Conservation (phyloP, 2,888 invertebrate species). For the Bursaphelenchus okinawaensis region DNA sequence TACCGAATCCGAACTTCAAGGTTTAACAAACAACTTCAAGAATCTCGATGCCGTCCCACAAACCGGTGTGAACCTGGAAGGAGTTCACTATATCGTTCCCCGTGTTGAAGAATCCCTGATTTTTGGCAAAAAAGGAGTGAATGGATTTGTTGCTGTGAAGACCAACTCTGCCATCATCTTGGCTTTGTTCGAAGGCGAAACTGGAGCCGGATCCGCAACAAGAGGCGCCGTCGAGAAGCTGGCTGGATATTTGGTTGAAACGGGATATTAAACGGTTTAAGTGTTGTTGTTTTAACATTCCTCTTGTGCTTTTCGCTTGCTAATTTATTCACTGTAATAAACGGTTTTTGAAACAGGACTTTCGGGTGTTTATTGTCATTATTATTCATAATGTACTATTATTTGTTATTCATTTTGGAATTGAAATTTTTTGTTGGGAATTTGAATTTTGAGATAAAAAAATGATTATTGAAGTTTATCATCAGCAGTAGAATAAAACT, state of each 20-base stretch:
- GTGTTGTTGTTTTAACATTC: not conserved
- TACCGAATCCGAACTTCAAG: slow-evolving; percentile 45
- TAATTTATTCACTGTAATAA: too few relatives aligned
- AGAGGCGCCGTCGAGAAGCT: slow-evolving; percentile 53
- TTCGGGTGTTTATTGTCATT: too few relatives aligned
- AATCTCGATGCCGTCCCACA: slow-evolving; percentile 38
- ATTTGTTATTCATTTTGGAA: too few relatives aligned
- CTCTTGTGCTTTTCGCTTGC: too few relatives aligned
- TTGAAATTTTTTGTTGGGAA: too few relatives aligned
- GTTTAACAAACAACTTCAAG: slow-evolving; percentile 44
- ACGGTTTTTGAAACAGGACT: too few relatives aligned
- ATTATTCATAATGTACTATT: too few relatives aligned
- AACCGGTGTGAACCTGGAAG: slow-evolving; percentile 47
- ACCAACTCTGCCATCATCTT: slow-evolving; percentile 47
- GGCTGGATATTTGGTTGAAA: slow-evolving; percentile 36
- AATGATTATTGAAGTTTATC: too few relatives aligned
- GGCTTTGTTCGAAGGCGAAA: slow-evolving; percentile 56
- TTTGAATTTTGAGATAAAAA: too few relatives aligned
- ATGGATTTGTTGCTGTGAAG: slow-evolving; percentile 56
- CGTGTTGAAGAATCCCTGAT: slow-evolving; percentile 54
- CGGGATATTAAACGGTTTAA: slow-evolving; percentile 38
- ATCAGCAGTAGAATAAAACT: too few relatives aligned
- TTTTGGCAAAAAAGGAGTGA: slow-evolving; percentile 57
- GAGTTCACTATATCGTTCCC: slow-evolving; percentile 57
- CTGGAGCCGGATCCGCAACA: slow-evolving; percentile 38